phyloP scores from a whole-genome alignment of 2,113 vertebrate species.

The Indri indri region DNA sequence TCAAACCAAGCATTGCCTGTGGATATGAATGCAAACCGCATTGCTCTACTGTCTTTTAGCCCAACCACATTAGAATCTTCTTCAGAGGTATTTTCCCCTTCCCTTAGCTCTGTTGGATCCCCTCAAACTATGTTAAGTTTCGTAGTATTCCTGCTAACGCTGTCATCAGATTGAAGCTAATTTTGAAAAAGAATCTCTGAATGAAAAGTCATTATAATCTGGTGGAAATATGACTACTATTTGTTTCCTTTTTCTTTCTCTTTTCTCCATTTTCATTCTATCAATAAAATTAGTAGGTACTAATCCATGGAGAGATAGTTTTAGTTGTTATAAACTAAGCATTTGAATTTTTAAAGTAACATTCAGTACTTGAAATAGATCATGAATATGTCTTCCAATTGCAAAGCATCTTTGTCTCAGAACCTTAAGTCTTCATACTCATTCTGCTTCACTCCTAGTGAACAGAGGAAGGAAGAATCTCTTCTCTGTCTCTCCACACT shows the following conservation, averaged over 20 bases:
- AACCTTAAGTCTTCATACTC: background rate
- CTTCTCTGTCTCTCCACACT: background rate
- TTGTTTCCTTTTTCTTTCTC: background rate
- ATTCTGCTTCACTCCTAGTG: background rate
- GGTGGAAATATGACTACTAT: background rate
- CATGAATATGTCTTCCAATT: background rate
- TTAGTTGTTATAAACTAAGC: background rate
- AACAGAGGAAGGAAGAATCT: background rate
- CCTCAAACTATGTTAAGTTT: background rate
- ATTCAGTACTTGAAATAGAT: background rate
- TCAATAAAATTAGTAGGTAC: background rate
- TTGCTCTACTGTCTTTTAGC: background rate
- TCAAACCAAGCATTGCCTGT: background rate
- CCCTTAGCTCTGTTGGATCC: background rate
- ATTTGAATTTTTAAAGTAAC: constrained; percentile 13
- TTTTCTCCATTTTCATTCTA: background rate
- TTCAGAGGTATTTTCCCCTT: background rate
- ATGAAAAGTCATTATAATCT: background rate
- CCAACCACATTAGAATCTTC: background rate
- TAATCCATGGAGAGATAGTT: background rate
- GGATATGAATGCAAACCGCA: background rate
- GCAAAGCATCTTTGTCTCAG: background rate
- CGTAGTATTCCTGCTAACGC: background rate
- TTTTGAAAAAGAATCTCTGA: background rate
- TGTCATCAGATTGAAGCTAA: background rate